Evolutionary conservation across 2,888 invertebrate species (phyloP).

Genomic region (Cephonodes hylas): DNA sequence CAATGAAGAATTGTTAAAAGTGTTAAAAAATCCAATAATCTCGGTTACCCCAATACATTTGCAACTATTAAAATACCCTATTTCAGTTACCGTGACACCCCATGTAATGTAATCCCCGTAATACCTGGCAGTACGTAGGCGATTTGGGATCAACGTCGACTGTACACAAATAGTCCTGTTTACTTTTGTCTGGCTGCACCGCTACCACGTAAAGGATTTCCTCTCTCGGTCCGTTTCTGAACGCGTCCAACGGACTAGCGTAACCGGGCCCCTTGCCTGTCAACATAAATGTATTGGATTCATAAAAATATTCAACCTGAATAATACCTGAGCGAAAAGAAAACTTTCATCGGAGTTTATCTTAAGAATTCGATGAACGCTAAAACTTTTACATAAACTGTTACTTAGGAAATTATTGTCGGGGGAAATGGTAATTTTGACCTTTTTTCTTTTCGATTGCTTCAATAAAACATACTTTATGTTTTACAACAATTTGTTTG

Average conservation of each 20-base stretch:
- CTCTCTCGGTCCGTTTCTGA: conserved; percentile 90
- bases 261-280: conserved; percentile 86
- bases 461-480: neutral
- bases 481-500: too few species aligned
- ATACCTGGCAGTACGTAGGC: conserved; percentile 89
- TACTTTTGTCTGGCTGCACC: conserved; percentile 87
- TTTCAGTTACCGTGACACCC: neutral
- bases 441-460: neutral
- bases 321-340: neutral
- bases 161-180: conserved; percentile 94
- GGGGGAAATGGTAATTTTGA: neutral
- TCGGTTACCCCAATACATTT: neutral
- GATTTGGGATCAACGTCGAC: conserved; percentile 95
- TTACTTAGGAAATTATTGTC: neutral
- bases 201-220: conserved; percentile 94
- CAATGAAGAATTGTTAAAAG: too few species aligned
- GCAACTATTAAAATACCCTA: neutral
- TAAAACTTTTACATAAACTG: neutral
- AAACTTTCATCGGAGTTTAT: neutral
- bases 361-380: neutral
- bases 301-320: neutral
- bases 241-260: conserved; percentile 89
- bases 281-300: conserved; percentile 9
- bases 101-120: neutral
- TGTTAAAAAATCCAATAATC: too few species aligned